Conservation (phyloP, 2,797 vertebrate species). For the Melanotaenia trifasciata region DNA sequence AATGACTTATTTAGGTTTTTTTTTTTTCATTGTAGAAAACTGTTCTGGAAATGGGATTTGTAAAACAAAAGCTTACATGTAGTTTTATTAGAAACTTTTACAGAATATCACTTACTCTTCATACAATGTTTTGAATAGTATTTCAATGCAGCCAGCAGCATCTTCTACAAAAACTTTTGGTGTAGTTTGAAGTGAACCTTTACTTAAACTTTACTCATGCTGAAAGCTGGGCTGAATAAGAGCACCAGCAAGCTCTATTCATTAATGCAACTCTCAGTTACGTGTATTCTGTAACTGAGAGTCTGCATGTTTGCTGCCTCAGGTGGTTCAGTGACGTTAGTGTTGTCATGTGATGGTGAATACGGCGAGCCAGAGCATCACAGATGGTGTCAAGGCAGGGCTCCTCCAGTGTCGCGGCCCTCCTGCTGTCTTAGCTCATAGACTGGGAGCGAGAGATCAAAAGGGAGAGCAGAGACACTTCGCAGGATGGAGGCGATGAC, state of each 20-base stretch:
- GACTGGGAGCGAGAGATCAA: conserved; percentile 65
- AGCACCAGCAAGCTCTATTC: not conserved
- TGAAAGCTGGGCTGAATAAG: not conserved
- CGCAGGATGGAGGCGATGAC: conserved; percentile 2
- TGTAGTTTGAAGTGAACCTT: not conserved
- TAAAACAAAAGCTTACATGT: not conserved
- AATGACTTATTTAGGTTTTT: no score
- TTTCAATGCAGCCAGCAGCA: no score
- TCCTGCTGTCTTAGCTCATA: conserved; percentile 38
- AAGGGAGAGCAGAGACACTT: conserved; percentile 44
- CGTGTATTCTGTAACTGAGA: conserved; percentile 19
- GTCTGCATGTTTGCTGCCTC: conserved; percentile 21
- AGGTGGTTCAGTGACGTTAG: conserved; percentile 17
- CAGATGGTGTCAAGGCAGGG: conserved; percentile 75
- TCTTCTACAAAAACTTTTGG: not conserved
- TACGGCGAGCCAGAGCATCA: conserved; percentile 43
- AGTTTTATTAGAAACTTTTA: not conserved
- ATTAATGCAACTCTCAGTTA: not conserved
- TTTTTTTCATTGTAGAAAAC: not conserved
- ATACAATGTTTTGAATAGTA: not conserved
- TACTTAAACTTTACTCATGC: not conserved
- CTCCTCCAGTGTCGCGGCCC: conserved; percentile 51
- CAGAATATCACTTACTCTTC: not conserved
- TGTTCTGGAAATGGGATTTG: not conserved
- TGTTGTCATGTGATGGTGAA: conserved; percentile 45